Evolutionary conservation across 1,140 invertebrate genomes (phyloP).

Genomic region (Holotrichia oblita): DNA sequence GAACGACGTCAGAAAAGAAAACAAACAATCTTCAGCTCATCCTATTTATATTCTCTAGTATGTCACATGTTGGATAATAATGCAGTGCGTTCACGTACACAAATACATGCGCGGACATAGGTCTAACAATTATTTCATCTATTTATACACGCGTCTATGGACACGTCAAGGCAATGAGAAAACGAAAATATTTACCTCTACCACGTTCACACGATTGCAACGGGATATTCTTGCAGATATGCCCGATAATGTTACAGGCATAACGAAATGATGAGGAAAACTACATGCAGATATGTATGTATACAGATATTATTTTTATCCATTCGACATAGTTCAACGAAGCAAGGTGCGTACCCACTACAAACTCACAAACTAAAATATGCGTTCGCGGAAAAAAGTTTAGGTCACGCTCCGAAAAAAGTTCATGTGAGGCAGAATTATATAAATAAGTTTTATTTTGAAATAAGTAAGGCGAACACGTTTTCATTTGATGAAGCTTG

Average conservation of each 20-base stretch:
- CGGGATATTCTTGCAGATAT: conserved; percentile 20
- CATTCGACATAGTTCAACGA: neutral
- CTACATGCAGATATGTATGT: neutral
- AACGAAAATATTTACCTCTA: conserved; percentile 21
- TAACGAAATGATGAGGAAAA: neutral
- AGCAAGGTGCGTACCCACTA: neutral
- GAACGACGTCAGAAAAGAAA: conserved; percentile 12
- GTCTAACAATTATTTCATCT: conserved; percentile 21
- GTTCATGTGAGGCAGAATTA: neutral
- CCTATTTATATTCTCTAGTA: conserved; percentile 19
- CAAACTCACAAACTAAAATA: neutral
- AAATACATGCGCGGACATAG: neutral
- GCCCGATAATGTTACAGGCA: neutral
- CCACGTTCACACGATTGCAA: conserved; percentile 1
- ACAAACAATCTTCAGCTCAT: neutral
- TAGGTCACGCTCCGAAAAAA: conserved; percentile 16
- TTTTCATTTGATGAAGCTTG: neutral
- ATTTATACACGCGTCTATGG: conserved; percentile 24
- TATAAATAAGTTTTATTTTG: conserved; percentile 7
- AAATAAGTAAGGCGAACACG: neutral
- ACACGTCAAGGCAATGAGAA: conserved; percentile 29
- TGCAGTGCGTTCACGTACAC: conserved; percentile 26
- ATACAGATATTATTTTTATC: neutral
- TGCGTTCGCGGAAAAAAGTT: conserved; percentile 10
- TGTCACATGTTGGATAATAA: conserved; percentile 35